These are phyloP conservation scores for Pedicia rivosa DNA, from an alignment of 2,888 invertebrate species.

Conservation along the genomic window DNA sequence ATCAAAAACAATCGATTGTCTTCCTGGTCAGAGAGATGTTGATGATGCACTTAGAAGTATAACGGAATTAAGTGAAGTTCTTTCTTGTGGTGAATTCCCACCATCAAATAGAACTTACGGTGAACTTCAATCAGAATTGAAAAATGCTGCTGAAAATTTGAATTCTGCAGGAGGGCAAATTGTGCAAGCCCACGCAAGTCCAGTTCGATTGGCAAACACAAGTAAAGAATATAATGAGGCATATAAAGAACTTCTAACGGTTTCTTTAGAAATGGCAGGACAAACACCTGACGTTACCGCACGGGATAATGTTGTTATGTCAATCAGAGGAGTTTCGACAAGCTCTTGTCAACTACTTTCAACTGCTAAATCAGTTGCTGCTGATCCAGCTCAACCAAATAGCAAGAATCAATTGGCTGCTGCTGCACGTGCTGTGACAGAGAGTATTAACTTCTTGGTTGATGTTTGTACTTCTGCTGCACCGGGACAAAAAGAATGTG, in stretches of 20 bases:
- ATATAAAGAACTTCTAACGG: slow-evolving; percentile 60
- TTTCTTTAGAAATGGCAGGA: slow-evolving; percentile 73
- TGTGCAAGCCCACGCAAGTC: slow-evolving; percentile 56
- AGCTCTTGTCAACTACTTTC: slow-evolving; percentile 72
- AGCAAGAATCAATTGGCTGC: slow-evolving; percentile 77
- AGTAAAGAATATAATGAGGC: slow-evolving; percentile 65
- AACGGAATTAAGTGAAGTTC: slow-evolving; percentile 53
- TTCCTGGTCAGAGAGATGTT: slow-evolving; percentile 90
- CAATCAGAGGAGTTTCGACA: slow-evolving; percentile 73
- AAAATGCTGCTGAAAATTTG: slow-evolving; percentile 65
- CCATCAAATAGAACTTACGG: slow-evolving; percentile 54
- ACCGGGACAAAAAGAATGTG: slow-evolving; percentile 94
- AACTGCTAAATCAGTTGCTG: slow-evolving; percentile 78
- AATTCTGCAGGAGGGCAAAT: slow-evolving; percentile 74
- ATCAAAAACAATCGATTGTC: slow-evolving; percentile 53
- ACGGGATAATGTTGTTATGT: slow-evolving; percentile 67
- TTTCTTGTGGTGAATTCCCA: slow-evolving; percentile 61
- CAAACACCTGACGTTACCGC: slow-evolving; percentile 62
- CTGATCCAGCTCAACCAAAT: slow-evolving; percentile 79
- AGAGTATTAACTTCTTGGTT: slow-evolving; percentile 80
- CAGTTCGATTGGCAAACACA: slow-evolving; percentile 51
- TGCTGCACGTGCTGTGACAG: slow-evolving; percentile 80
- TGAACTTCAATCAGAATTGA: slow-evolving; percentile 73
- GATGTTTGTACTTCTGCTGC: slow-evolving; percentile 59
- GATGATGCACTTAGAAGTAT: slow-evolving; percentile 75